Base-by-base conservation (phyloP, 1,140 invertebrate genomes). In the Aphidius ervi region DNA sequence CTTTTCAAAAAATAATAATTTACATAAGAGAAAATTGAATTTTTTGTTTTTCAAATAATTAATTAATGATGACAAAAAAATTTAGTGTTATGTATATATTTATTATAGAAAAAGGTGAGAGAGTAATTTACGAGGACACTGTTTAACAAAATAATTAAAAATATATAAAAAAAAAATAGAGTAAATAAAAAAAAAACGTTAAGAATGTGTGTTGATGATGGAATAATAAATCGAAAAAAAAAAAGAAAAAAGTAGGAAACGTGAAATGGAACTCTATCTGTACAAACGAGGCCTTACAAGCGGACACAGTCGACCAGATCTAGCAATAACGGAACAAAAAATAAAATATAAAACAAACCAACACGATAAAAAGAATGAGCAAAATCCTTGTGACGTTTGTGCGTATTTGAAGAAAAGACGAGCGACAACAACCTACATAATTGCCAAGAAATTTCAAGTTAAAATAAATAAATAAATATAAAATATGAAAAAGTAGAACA, bases 351-450 rank as follows among this genome's bases (percentile, higher is more conserved):
- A 49, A 20, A n/a, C 7, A 43, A 43, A 10, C 16, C 7, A 52
- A 10, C 9, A 41, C 41, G n/a, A 54, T 41, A n/a, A 16, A 16
- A 54, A 31, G 23, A 31, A 31, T 31, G 23, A 47, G 37, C 46
- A 37, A 39, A 52, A 52, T 31, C 23, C 23, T 31, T 31, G 23
- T 31, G 23, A 31, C 23, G 23, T 31, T 31, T 31, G 23, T 31
- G 23, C 23, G 23, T 31, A 31, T 3, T 4, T 31, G 37, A 52
- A 6, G 5, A 0, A 39, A 58, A 42, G 31, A 52, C 10, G 48
- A 49, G 6, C 59, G 65, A 68, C 71, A 72, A 73, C 73, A 72
- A 73, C 73, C 73, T 74, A 74, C 73, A 73, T 74, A 72, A 74
- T 74, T 72, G 67, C 67, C 16, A 46, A 56, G 20, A 31, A 42